Conservation (phyloP, 2,888 invertebrate genomes). For the Gasteruption jaculator region DNA sequence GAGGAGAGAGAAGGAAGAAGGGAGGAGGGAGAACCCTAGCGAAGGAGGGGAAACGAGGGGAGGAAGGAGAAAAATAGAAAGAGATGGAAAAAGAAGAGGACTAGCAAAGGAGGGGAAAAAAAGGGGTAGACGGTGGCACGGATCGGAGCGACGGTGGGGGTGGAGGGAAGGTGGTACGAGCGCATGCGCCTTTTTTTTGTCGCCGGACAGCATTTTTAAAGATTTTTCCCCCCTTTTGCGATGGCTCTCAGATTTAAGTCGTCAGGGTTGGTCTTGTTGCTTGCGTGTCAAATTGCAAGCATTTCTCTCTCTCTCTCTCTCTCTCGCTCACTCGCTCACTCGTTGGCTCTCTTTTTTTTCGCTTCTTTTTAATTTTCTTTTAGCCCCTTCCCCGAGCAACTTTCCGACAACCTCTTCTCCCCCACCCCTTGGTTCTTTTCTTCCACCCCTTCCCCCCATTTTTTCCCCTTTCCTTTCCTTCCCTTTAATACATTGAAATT, state of each 20-base stretch:
- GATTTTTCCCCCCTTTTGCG: constrained; percentile 43
- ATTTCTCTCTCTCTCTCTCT: background rate
- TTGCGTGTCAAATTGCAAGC: background rate
- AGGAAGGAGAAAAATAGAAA: constrained; percentile 13
- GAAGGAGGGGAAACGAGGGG: constrained; percentile 1
- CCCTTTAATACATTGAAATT: too few species aligned
- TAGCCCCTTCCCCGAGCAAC: too few species aligned
- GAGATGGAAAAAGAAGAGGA: constrained; percentile 21
- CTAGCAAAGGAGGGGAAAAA: constrained; percentile 22
- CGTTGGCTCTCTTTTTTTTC: background rate
- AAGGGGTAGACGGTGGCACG: constrained; percentile 12
- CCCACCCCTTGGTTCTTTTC: too few species aligned
- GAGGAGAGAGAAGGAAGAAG: background rate
- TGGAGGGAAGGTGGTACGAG: constrained; percentile 18
- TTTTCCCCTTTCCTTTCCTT: too few species aligned
- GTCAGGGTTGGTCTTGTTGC: constrained; percentile 32
- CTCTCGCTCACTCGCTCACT: background rate
- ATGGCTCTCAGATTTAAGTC: constrained; percentile 34
- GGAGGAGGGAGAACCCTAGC: too few species aligned
- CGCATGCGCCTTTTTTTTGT: constrained; percentile 44
- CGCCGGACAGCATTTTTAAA: constrained; percentile 45
- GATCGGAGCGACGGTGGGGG: constrained; percentile 17
- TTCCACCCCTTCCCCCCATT: too few species aligned
- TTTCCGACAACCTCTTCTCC: too few species aligned
- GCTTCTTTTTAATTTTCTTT: background rate